Evolutionary conservation across 2,888 invertebrate genomes (phyloP).

Genomic region (Atethmia centrago): DNA sequence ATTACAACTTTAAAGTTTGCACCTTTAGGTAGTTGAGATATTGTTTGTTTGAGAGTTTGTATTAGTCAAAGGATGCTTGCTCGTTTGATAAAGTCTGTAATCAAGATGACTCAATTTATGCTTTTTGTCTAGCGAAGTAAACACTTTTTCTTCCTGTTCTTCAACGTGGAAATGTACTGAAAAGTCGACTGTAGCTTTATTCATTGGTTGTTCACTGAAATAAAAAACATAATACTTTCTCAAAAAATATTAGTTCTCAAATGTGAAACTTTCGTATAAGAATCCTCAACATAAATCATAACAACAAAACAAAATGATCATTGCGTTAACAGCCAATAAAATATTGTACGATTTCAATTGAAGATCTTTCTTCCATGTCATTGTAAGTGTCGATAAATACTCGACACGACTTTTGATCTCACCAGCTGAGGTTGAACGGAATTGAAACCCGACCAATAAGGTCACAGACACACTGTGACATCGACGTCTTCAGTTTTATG

Average conservation of each 20-base stretch:
- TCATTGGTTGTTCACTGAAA: not conserved
- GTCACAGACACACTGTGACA: slow-evolving; percentile 17
- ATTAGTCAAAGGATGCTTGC: not conserved
- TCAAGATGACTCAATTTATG: not conserved
- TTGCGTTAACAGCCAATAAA: slow-evolving; percentile 46
- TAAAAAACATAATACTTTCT: not conserved
- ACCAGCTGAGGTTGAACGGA: slow-evolving; percentile 28
- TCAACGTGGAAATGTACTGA: too few relatives aligned
- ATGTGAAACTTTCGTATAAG: not conserved
- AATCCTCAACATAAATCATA: slow-evolving; percentile 13
- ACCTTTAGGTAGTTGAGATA: slow-evolving; percentile 6
- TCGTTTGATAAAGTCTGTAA: not conserved
- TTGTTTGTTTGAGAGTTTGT: not conserved
- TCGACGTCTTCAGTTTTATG: slow-evolving; percentile 58
- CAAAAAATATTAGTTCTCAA: not conserved
- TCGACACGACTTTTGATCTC: slow-evolving; percentile 48
- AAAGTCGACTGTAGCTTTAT: not conserved
- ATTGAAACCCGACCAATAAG: slow-evolving; percentile 36
- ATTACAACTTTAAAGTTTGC: slow-evolving; percentile 15
- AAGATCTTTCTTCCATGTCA: slow-evolving; percentile 27
- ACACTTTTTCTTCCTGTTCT: not conserved
- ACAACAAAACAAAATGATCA: slow-evolving; percentile 23
- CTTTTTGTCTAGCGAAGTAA: too few relatives aligned
- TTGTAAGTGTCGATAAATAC: slow-evolving; percentile 52
- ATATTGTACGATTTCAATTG: slow-evolving; percentile 49